A percentile compares a stretch with the other conserved stretches of the same genome.
Evolutionary conservation across 2,797 vertebrate species (phyloP).

Genomic region (Eulemur rubriventer): DNA sequence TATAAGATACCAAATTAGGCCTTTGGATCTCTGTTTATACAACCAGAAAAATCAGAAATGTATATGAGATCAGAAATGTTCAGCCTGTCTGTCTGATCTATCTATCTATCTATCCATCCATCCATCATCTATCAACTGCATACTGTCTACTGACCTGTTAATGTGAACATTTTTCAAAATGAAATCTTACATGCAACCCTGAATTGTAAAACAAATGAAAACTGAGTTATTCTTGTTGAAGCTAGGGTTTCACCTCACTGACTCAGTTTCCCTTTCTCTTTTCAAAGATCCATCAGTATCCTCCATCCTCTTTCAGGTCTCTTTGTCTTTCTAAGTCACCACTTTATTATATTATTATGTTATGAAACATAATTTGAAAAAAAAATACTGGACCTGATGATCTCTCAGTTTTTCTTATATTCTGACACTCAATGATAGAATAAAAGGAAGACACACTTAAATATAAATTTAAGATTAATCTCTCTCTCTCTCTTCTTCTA

Average conservation of each 20-base stretch:
- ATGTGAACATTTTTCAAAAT: neutral
- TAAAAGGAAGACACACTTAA: neutral
- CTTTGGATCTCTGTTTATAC: neutral
- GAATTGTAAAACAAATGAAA: neutral
- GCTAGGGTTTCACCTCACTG: neutral
- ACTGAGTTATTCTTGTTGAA: neutral
- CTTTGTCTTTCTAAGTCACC: neutral
- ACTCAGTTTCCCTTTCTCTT: neutral
- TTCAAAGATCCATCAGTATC: neutral
- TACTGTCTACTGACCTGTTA: neutral
- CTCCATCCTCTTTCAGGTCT: neutral
- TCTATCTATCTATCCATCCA: neutral
- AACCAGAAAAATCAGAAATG: neutral
- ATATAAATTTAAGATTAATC: neutral
- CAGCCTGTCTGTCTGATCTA: accelerated
- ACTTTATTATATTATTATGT: neutral
- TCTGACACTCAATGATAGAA: neutral
- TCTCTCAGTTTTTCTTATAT: neutral
- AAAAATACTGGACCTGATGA: neutral
- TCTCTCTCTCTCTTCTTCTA: neutral
- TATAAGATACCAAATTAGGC: neutral
- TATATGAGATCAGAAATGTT: neutral
- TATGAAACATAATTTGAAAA: neutral
- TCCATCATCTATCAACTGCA: neutral
- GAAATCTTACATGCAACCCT: neutral